Conservation (phyloP, 1,140 invertebrate genomes). For the Hesperophylax magnus region DNA sequence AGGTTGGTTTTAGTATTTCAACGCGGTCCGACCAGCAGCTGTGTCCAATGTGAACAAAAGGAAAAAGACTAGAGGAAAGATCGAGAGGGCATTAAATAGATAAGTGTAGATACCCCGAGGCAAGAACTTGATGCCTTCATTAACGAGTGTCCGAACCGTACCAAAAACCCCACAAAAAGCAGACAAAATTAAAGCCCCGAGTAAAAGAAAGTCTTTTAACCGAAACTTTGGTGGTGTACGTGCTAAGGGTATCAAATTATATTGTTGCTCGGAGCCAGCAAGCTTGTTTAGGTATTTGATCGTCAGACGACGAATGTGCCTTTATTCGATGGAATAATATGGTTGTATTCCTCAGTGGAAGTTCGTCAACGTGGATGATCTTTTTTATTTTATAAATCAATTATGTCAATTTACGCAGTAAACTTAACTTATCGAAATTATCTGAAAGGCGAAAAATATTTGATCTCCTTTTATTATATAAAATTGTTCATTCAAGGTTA, state of each 20-base stretch:
- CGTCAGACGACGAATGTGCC: not conserved
- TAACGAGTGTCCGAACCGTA: not conserved
- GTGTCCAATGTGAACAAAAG: conserved; percentile 16
- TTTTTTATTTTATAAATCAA: too few species aligned
- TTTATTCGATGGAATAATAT: conserved; percentile 9
- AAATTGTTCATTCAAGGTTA: too few species aligned
- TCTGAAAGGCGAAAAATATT: too few species aligned
- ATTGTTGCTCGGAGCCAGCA: not conserved
- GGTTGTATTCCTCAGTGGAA: not conserved
- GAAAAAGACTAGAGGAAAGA: conserved; percentile 6
- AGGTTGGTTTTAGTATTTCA: not conserved
- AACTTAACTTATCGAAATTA: too few species aligned
- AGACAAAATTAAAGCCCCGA: not conserved
- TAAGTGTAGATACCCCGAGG: conserved; percentile 28
- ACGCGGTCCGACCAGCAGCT: not conserved
- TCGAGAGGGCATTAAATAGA: conserved; percentile 41
- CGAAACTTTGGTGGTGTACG: not conserved
- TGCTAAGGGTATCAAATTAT: not conserved
- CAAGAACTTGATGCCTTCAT: conserved; percentile 47
- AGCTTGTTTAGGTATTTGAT: not conserved
- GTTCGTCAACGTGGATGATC: not conserved
- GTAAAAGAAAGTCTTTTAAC: not conserved
- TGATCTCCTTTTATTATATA: too few species aligned
- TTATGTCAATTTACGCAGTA: too few species aligned
- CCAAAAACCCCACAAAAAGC: not conserved